A percentile compares a stretch with the other conserved stretches of the same genome.
Evolutionary conservation across 2,888 invertebrate genomes (phyloP).

Genomic region (Callyntrura guangdongensis): DNA sequence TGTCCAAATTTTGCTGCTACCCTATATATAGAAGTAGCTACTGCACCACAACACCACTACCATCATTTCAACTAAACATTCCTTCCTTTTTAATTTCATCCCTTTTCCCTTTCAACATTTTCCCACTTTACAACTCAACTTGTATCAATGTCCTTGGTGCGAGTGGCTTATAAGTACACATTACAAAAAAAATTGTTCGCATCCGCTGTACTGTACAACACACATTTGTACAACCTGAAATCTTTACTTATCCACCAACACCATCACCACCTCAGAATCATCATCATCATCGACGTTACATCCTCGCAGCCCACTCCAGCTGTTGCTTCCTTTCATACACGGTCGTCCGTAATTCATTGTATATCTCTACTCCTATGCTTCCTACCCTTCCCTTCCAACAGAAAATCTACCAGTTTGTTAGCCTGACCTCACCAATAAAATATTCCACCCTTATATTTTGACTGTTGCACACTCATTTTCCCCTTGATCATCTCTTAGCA

Average conservation of each 20-base stretch:
- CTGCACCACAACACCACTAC: background rate
- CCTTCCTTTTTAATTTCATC: slow-evolving; percentile 48
- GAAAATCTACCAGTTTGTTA: background rate
- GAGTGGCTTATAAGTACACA: slow-evolving; percentile 47
- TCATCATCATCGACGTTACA: slow-evolving; percentile 16
- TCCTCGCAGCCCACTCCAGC: slow-evolving; percentile 66
- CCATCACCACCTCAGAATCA: background rate
- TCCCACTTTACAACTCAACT: background rate
- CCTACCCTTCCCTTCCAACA: background rate
- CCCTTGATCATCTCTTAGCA: slow-evolving; percentile 18
- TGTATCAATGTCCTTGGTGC: slow-evolving; percentile 60
- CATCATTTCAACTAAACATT: background rate
- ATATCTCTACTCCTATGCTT: too few relatives aligned
- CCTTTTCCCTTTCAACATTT: slow-evolving; percentile 28
- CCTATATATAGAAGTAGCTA: background rate
- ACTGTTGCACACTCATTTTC: slow-evolving; percentile 39
- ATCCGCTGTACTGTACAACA: background rate
- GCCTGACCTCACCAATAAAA: slow-evolving; percentile 73
- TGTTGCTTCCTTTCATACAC: slow-evolving; percentile 71
- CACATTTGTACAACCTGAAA: too few relatives aligned
- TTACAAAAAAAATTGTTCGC: slow-evolving; percentile 19
- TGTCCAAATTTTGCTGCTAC: background rate
- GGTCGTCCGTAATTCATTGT: background rate
- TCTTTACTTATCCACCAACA: background rate
- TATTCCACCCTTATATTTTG: slow-evolving; percentile 59